phyloP scores from a whole-genome alignment of 2,888 invertebrate species.

The Pasiphila rectangulata region DNA sequence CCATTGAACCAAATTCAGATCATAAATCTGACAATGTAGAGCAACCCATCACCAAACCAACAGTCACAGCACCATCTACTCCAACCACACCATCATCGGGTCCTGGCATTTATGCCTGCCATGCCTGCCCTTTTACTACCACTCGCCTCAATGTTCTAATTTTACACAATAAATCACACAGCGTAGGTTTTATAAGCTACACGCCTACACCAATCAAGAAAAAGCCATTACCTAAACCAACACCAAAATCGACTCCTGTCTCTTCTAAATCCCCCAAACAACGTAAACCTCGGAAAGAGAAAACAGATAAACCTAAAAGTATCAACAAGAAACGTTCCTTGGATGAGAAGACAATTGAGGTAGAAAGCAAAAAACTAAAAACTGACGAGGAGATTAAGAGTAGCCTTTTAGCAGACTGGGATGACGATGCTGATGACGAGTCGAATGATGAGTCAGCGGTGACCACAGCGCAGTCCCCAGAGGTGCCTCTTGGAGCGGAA shows the following conservation, averaged over 20 bases:
- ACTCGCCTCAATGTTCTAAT: conserved; percentile 87
- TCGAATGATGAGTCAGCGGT: conserved; percentile 49
- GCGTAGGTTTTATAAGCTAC: conserved; percentile 73
- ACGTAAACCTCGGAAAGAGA: conserved; percentile 60
- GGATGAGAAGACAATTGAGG: conserved; percentile 48
- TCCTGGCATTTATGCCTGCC: conserved; percentile 80
- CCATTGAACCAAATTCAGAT: conserved; percentile 36
- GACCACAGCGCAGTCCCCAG: conserved; percentile 55
- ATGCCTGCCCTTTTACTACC: conserved; percentile 84
- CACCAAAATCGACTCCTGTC: conserved; percentile 47
- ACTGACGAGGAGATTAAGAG: conserved; percentile 84
- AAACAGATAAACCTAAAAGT: conserved; percentile 58
- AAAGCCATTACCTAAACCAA: conserved; percentile 45
- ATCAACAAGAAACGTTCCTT: conserved; percentile 64
- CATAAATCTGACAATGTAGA: conserved; percentile 24
- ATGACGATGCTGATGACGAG: conserved; percentile 80
- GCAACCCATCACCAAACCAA: conserved; percentile 4
- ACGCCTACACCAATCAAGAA: conserved; percentile 68
- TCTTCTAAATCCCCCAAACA: conserved; percentile 53
- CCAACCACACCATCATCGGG: conserved; percentile 37
- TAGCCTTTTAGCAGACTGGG: conserved; percentile 89
- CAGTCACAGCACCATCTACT: conserved; percentile 20
- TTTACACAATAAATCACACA: conserved; percentile 86
- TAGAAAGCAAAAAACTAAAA: conserved; percentile 73
- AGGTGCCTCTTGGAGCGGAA: conserved; percentile 58